These are phyloP conservation scores for Oedothorax gibbosus DNA, from an alignment of 1,140 invertebrate species.

Conservation along the genomic window DNA sequence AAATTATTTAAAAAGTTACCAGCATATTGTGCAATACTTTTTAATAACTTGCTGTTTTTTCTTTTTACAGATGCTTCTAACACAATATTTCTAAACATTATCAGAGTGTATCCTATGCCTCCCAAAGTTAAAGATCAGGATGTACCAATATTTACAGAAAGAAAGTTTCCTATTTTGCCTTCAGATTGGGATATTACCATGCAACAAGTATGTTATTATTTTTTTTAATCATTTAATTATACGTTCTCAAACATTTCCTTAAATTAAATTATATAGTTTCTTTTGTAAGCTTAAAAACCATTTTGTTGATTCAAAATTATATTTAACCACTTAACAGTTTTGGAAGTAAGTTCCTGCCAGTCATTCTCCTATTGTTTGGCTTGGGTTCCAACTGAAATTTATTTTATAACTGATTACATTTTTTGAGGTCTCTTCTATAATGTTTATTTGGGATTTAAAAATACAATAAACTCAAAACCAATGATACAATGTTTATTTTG, in stretches of 20 bases:
- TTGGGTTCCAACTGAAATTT: too few species aligned
- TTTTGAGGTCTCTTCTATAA: too few species aligned
- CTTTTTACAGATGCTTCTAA: conserved; percentile 68
- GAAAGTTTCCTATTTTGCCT: conserved; percentile 73
- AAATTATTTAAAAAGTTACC: too few species aligned
- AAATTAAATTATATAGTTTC: too few species aligned
- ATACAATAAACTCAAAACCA: too few species aligned
- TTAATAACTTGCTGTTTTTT: background rate
- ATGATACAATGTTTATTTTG: too few species aligned
- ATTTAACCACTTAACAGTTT: background rate
- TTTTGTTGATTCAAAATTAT: background rate
- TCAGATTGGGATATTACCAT: conserved; percentile 94
- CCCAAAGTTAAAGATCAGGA: conserved; percentile 87
- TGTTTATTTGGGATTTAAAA: too few species aligned
- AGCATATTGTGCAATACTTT: background rate
- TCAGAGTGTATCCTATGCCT: conserved; percentile 72
- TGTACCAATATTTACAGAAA: conserved; percentile 82
- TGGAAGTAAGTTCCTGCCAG: too few species aligned
- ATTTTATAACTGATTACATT: too few species aligned
- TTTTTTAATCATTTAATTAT: background rate
- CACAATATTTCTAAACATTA: conserved; percentile 70
- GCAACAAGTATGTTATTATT: conserved; percentile 73
- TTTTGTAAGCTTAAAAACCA: too few species aligned
- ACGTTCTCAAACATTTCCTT: background rate
- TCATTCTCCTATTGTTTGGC: too few species aligned